Evolutionary conservation across 1,140 invertebrate genomes (phyloP), one percentile per base, ranked within the genome.

Genomic region (Nasonia giraulti): DNA sequence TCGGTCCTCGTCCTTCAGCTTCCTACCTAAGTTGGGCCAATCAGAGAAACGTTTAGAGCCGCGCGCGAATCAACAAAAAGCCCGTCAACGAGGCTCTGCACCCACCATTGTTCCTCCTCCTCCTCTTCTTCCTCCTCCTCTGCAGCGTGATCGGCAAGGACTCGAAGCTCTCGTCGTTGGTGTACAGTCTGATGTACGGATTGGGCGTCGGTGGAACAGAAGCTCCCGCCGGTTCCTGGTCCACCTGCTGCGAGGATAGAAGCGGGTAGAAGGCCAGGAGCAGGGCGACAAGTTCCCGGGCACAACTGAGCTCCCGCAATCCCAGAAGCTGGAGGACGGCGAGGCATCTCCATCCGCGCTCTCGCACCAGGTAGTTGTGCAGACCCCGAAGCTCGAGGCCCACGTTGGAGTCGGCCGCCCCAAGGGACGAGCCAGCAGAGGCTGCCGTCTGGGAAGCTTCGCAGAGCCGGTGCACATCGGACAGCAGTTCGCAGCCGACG

Each of bases 201-300:
- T 82, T 82, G 14, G n/a, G 80, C 6, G 7, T 23, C 6, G 11
- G 14, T 8, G 33, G 33, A 0, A 14, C 20, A 1, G 20, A 4
- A 2, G 27, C 71, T 27, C 40, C n/a, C 37, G 17, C 40, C 3
- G 23, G 33, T 14, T 27, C 14, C 66, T 69, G 33, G 66, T n/a
- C 8, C 80, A 0, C 87, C 81, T 44, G 88, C 85, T 84, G 82
- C 91, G 90, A 47, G 89, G 69, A 87, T 1, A 90, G 88, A 0
- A 94, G 94, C 0, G 94, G 94, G 86, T 94, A 95, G 23, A 95
- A 87, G 84, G 95, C 95, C 5, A 95, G 92, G n/a, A 95, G 90
- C 31, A 95, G 91, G 2, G 94, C 94, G 4, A 95, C 93, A 79
- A 96, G 89, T 88, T 95, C 94, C 2, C 94, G 93, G 62, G 93